These are phyloP conservation scores for Scotopteryx bipunctaria DNA, from an alignment of 2,888 invertebrate species.

Conservation along the genomic window DNA sequence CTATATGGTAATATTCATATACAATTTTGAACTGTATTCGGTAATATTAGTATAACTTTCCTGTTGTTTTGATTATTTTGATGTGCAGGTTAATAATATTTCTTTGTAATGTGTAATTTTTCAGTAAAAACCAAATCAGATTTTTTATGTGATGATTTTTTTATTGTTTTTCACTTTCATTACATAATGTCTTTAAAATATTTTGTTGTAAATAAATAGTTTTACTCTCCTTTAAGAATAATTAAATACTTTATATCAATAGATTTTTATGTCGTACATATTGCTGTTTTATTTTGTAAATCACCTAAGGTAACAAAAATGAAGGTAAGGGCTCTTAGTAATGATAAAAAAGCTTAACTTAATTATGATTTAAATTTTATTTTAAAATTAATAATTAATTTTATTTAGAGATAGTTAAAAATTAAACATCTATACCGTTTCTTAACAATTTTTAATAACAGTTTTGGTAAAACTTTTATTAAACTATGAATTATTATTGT, in stretches of 20 bases:
- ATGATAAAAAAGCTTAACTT: too few species aligned
- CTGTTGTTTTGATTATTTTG: conserved; percentile 4
- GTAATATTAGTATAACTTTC: neutral
- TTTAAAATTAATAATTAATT: too few species aligned
- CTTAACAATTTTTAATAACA: too few species aligned
- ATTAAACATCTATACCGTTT: too few species aligned
- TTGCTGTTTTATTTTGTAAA: conserved; percentile 40
- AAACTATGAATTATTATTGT: conserved; percentile 35
- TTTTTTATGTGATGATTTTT: conserved; percentile 1
- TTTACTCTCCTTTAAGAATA: conserved; percentile 63
- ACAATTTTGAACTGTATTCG: neutral
- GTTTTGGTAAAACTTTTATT: neutral
- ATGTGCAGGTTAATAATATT: neutral
- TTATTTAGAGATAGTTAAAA: too few species aligned
- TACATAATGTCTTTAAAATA: conserved; percentile 11
- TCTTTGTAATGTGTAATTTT: neutral
- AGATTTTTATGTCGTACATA: conserved; percentile 50
- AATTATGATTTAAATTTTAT: neutral
- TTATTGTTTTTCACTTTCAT: neutral
- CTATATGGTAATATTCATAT: neutral
- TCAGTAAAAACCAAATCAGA: neutral
- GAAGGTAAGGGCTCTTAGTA: too few species aligned
- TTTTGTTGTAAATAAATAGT: conserved; percentile 72
- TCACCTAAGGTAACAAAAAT: neutral
- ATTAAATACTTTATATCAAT: conserved; percentile 62